These are phyloP conservation scores for Thumatha senex DNA, from an alignment of 2,888 invertebrate genomes.

Conservation along the genomic window DNA sequence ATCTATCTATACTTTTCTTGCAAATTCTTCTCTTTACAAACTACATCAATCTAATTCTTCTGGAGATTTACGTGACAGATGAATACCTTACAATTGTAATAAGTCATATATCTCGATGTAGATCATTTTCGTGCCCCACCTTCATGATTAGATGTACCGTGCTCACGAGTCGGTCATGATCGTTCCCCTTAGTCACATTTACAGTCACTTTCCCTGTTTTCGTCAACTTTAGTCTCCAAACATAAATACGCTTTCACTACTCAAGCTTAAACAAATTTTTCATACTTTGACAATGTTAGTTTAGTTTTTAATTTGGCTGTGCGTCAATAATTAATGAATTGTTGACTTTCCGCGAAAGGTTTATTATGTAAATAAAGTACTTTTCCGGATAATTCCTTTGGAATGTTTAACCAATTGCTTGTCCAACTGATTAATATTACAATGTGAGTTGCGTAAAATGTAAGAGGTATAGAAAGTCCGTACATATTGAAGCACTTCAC, in stretches of 20 bases:
- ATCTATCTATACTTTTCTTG: not conserved
- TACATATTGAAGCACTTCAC: too few relatives aligned
- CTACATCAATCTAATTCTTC: conserved; percentile 49
- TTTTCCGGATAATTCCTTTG: conserved; percentile 10
- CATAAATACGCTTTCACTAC: conserved; percentile 21
- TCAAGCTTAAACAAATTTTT: conserved; percentile 18
- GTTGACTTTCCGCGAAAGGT: conserved; percentile 11
- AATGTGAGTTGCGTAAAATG: too few relatives aligned
- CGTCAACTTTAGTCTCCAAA: conserved; percentile 18
- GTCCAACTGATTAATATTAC: not conserved
- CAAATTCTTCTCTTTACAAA: conserved; percentile 1
- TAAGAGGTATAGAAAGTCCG: too few relatives aligned
- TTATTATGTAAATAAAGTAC: conserved; percentile 17
- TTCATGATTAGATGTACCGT: conserved; percentile 54
- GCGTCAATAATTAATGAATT: conserved; percentile 17
- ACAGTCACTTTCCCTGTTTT: conserved; percentile 42
- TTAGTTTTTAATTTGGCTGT: conserved; percentile 14
- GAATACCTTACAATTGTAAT: conserved; percentile 46
- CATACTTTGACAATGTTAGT: conserved; percentile 26
- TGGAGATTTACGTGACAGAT: conserved; percentile 52
- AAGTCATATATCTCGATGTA: conserved; percentile 48
- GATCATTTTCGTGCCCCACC: conserved; percentile 57
- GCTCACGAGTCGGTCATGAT: conserved; percentile 56
- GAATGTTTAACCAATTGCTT: conserved; percentile 1
- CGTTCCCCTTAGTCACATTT: conserved; percentile 42